Evolutionary conservation across 1,140 invertebrate species (phyloP), one percentile per base, ranked within the genome.

Genomic region (Zaprionus davidi): DNA sequence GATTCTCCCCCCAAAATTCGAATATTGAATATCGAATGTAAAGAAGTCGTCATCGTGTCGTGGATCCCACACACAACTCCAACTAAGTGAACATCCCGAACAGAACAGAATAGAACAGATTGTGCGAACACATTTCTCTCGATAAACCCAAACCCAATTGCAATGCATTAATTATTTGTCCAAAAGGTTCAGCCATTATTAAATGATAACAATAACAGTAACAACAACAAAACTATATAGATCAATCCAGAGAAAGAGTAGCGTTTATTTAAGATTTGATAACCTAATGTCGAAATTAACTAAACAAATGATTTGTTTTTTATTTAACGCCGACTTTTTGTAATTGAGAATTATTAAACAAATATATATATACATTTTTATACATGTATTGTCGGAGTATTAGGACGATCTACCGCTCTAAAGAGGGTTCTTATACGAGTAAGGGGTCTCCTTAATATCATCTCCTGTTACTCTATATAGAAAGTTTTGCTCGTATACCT

Each of bases 301-400:
- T 36, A 44, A 67, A 38, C 12, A 34, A n/a, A 11, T 31, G 9
- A 41, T 31, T 41, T 70, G 15, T 59, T 46, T 58, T 53, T 77
- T 67, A 73, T 79, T 38, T 82, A 82, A 58, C 49, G 67, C 56
- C 58, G 22, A 71, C 72, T 68, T 88, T 67, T 90, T 81, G 81
- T 88, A 90, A 87, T 79, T 82, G 82, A 85, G 55, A 82, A 82
- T 66, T 71, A 82, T 78, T 87, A 71, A 76, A 51, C 53, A 56
- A 26, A 56, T 74, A 74, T 56, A 75, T 31, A 56, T 67, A 60
- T 17, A 56, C 26, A 56, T 28, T 56, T 56, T 56, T n/a, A 57
- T 41, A 41, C 7, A 38, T 24, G 20, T 65, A 55, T 55, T 28
- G 41, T 26, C 15, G 5, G 41, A 20, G 17, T 20, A 24, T 17